These are phyloP conservation scores for Holacanthella duospinosa DNA, from an alignment of 2,888 invertebrate genomes.

Conservation along the genomic window DNA sequence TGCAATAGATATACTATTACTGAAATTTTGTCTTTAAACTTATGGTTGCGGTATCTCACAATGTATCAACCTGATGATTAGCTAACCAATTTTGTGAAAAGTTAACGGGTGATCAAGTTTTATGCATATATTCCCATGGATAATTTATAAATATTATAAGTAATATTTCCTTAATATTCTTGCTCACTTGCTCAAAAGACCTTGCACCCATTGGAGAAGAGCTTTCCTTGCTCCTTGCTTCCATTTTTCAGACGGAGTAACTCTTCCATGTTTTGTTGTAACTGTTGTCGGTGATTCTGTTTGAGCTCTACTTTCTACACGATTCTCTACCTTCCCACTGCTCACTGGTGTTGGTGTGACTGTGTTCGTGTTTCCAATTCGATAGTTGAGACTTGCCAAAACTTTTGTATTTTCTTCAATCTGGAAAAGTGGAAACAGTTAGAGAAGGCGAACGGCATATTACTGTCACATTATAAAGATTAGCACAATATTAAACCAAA, in stretches of 20 bases:
- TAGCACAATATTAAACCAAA: background rate
- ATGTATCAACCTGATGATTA: too few relatives aligned
- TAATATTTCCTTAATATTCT: too few relatives aligned
- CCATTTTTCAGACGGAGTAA: conserved; percentile 52
- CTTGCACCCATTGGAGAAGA: conserved; percentile 86
- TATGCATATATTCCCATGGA: too few relatives aligned
- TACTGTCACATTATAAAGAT: background rate
- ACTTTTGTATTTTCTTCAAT: conserved; percentile 90
- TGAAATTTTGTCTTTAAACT: too few relatives aligned
- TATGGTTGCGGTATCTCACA: too few relatives aligned
- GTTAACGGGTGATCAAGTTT: too few relatives aligned
- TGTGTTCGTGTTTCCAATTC: conserved; percentile 23
- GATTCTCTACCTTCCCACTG: background rate
- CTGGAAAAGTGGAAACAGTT: conserved; percentile 48
- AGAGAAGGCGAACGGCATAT: background rate
- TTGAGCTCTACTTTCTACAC: conserved; percentile 22
- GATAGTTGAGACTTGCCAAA: conserved; percentile 42
- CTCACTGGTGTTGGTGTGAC: conserved; percentile 16
- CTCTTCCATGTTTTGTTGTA: conserved; percentile 27
- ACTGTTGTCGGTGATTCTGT: conserved; percentile 30
- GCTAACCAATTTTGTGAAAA: too few relatives aligned
- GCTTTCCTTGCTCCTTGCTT: conserved; percentile 85
- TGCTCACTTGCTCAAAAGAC: conserved; percentile 68
- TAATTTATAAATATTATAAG: too few relatives aligned
- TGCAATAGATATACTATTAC: too few relatives aligned